Base-by-base conservation (phyloP, 2,888 invertebrate genomes). In the Furcula furcula region DNA sequence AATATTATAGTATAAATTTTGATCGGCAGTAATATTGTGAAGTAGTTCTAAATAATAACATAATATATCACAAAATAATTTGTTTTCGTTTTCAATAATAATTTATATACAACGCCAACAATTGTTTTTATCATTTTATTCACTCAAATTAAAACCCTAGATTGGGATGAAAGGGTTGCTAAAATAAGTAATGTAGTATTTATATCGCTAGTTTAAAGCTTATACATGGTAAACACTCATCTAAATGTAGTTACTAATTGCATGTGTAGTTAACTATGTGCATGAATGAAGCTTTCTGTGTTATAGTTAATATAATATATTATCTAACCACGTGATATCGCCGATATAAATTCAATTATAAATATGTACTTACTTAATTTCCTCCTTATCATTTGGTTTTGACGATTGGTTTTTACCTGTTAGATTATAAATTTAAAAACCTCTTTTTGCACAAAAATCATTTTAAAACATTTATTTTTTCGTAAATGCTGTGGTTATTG, bases 331-430 rank as follows among this genome's bases (percentile, higher is more conserved):
- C 42, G 28, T 31, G 29, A 29, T 40, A 31, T 35, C 31, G 14
- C 29, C 32, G 43, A 35, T 36, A 36, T 35, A 53, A 35, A 31
- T 29, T 10, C 36, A 38, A 60, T 47, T 46, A 36, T 43, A 49
- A 49, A 56, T 39, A 36, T 30, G 19, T 34, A 37, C 36, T 58
- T 72, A 65, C 64, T 40, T 71, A 75, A 76, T 77, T 78, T 76
- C 55, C 76, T 78, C 77, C 77, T 76, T 70, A 51, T 23, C 9
- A 21, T 34, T 38, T 47, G 19, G 29, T 40, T 46, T 44, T 45
- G 23, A 23, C 26, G 31, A 46, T 39, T 46, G 18, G 43, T 31
- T 46, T 38, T 39, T 40, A 44, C 40, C 41, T 5, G 10, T 5
- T 21, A 10, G 21, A 21, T 21, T 21, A n/a, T n/a, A n/a, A n/a